phyloP scores from a whole-genome alignment of 23 tunicate species.

The Phallusia fumigata region DNA sequence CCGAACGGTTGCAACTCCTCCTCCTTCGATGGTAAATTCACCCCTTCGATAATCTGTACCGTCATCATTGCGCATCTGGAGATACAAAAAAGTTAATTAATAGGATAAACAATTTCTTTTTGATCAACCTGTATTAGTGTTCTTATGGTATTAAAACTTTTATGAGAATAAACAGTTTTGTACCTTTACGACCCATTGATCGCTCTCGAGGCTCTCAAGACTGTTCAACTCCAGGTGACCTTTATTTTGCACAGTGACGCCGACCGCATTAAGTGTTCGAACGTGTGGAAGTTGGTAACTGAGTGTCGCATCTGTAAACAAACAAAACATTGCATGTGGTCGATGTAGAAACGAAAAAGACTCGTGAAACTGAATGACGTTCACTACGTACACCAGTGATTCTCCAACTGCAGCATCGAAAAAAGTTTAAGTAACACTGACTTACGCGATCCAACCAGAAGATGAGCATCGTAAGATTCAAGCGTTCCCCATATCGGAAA shows the following conservation, averaged over 20 bases:
- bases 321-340: background rate
- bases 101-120: background rate
- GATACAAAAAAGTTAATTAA: background rate
- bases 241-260: conserved; percentile 16
- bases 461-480: conserved; percentile 11
- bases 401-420: background rate
- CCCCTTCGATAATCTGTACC: conserved; percentile 12
- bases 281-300: conserved; percentile 19
- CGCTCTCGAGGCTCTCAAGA: background rate
- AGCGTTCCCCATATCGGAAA: conserved; percentile 25
- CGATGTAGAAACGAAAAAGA: background rate
- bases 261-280: conserved; percentile 11
- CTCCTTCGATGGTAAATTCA: conserved; percentile 4
- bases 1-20: conserved; percentile 10
- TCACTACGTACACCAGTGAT: too few relatives aligned
- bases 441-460: conserved; percentile 25
- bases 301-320: conserved; percentile 17
- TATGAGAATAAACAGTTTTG: background rate
- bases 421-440: background rate
- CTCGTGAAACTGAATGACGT: background rate
- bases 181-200: conserved; percentile 17
- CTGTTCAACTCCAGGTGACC: conserved; percentile 27
- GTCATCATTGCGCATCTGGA: background rate
- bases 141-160: background rate
- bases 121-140: background rate